phyloP scores from a whole-genome alignment of 2,797 vertebrate species.

The Eutrigla gurnardus region DNA sequence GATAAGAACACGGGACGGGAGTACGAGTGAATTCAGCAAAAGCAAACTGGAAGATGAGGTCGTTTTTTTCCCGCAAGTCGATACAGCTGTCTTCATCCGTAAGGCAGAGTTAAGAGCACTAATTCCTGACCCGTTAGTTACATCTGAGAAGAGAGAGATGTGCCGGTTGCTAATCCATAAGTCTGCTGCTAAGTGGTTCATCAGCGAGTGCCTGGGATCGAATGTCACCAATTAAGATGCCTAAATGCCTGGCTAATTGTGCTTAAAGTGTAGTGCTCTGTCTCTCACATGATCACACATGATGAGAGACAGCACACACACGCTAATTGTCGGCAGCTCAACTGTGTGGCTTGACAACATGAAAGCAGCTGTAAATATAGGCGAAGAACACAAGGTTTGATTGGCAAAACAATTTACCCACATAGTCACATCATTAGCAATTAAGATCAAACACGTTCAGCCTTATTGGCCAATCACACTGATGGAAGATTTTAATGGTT shows the following conservation, averaged over 20 bases:
- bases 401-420: conserved; percentile 76
- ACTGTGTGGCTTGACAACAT: conserved; percentile 54
- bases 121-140: conserved; percentile 85
- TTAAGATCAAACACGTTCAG: conserved; percentile 67
- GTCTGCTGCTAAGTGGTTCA: conserved; percentile 83
- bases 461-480: conserved; percentile 51
- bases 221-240: conserved; percentile 88
- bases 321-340: conserved; percentile 59
- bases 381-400: conserved; percentile 59
- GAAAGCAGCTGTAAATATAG: conserved; percentile 58
- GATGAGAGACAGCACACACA: conserved; percentile 56
- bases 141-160: conserved; percentile 79
- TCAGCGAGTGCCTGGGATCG: conserved; percentile 81
- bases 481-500: conserved; percentile 42
- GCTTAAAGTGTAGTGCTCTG: conserved; percentile 78
- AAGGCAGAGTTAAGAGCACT: conserved; percentile 78
- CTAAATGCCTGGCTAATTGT: conserved; percentile 87
- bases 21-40: conserved; percentile 35
- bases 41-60: conserved; percentile 53
- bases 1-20: conserved; percentile 42
- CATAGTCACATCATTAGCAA: conserved; percentile 61
- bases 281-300: conserved; percentile 74
- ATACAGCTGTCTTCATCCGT: conserved; percentile 80
- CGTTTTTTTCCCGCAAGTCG: conserved; percentile 57
- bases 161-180: conserved; percentile 84